Base-by-base conservation (phyloP, 2,797 vertebrate species). In the Anableps anableps region DNA sequence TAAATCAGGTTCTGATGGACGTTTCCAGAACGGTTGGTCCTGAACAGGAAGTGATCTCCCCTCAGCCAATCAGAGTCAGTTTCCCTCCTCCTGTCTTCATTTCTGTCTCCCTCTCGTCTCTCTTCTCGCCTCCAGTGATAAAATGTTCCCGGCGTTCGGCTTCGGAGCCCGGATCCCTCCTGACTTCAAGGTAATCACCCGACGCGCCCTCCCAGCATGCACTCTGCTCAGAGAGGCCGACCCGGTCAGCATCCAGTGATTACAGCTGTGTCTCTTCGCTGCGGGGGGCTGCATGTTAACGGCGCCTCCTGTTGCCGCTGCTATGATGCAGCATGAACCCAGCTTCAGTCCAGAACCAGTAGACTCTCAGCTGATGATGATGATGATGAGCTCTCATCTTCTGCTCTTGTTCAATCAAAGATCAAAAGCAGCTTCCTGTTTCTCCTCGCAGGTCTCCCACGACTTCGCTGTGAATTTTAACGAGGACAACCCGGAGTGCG, bases 381-480 rank as follows among this genome's bases (percentile, higher is more conserved):
- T 9, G 23, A 55, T 17, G 17, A 50, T 51, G 50, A 51, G 17
- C 55, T 60, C 13, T 34, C 16, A 62, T 53, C 26, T 14, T 17
- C 29, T 26, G 29, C 31, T n/a, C 23, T 36, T 36, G 38, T 55
- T 76, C 3, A 21, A 38, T 78, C 29, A 31, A 16, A 80, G 43
- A 80, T 89, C 31, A 80, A 78, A 88, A 77, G 77, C 34, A 16
- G 77, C 77, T 62, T 77, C 48, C 77, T 78, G 45, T 82, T 0
- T 34, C 58, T 9, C 81, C 58, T 9, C 81, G 4, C 90, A 97
- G 97, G 96, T 97, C 76, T 97, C 97, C 73, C 97, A 97, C 11
- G 96, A 97, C 91, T 97, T 97, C 77, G 96, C 97, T 0, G 95
- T 97, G 89, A 97, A 97, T 93, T 97, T 97, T 86, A 97, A 97